Evolutionary conservation across 2,113 vertebrate genomes (phyloP).

Genomic region (Actenoides hombroni): DNA sequence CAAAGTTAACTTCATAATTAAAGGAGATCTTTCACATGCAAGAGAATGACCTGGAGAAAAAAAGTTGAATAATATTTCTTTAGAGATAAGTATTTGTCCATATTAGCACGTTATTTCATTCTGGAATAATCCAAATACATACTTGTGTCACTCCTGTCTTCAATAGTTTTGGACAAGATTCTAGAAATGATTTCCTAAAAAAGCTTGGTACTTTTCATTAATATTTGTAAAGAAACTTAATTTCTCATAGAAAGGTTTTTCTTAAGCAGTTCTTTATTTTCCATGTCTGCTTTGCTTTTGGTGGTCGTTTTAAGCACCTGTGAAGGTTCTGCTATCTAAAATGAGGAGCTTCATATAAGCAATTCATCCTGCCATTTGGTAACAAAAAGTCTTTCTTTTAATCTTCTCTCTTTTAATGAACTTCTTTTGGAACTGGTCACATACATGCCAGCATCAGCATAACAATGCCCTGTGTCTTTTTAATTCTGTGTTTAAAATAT

Average conservation of each 20-base stretch:
- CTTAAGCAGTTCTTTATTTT: neutral
- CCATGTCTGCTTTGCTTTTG: neutral
- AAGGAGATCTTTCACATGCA: neutral
- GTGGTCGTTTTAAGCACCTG: neutral
- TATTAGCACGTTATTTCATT: neutral
- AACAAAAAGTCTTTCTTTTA: neutral
- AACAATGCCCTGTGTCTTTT: neutral
- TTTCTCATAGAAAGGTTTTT: neutral
- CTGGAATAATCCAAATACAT: neutral
- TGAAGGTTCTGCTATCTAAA: neutral
- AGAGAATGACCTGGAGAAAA: neutral
- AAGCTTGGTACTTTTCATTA: neutral
- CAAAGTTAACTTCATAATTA: neutral
- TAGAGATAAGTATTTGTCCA: neutral
- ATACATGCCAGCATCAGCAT: neutral
- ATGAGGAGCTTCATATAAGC: neutral
- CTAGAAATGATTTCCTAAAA: neutral
- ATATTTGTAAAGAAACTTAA: neutral
- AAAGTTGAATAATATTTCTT: neutral
- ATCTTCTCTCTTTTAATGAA: neutral
- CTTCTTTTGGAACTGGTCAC: neutral
- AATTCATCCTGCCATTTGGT: neutral
- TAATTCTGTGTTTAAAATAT: neutral
- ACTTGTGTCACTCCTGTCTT: neutral
- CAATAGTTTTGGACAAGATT: neutral